Percentiles rank a stretch among this genome's conserved stretches.
Evolutionary conservation across 2,888 invertebrate species (phyloP).

Genomic region (Apamea anceps): DNA sequence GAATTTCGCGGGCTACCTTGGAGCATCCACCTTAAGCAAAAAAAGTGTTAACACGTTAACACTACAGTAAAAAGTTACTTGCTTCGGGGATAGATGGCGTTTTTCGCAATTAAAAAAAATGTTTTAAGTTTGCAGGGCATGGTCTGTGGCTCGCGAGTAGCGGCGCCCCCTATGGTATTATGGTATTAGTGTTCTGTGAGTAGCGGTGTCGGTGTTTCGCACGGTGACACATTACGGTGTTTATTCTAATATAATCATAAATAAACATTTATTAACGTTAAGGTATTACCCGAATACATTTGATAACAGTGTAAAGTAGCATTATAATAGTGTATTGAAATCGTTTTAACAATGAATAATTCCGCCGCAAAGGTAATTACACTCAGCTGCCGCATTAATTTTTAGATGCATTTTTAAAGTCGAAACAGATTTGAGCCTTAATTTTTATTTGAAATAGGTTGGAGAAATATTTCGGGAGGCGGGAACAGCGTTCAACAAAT

Average conservation of each 20-base stretch:
- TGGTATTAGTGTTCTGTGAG: too few species aligned
- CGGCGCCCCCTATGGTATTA: too few species aligned
- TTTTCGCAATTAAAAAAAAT: too few species aligned
- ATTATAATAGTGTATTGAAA: neutral
- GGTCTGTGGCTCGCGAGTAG: too few species aligned
- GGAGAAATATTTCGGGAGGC: slow-evolving; percentile 99
- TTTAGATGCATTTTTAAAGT: neutral
- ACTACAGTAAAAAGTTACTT: too few species aligned
- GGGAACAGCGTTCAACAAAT: slow-evolving; percentile 97
- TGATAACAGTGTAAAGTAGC: neutral
- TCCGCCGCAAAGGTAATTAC: slow-evolving; percentile 75
- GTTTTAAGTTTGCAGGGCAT: too few species aligned
- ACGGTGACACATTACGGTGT: neutral
- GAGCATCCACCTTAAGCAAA: too few species aligned
- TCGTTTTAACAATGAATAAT: slow-evolving; percentile 70
- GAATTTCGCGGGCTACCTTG: too few species aligned
- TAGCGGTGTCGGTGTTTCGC: neutral
- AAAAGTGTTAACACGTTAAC: too few species aligned
- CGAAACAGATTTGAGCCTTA: neutral
- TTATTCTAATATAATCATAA: neutral
- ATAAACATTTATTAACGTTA: neutral
- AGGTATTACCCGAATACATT: neutral
- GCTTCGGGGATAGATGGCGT: too few species aligned
- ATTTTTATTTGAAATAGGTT: slow-evolving; percentile 91
- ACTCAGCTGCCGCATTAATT: neutral